Percentiles rank a stretch among this genome's conserved stretches.
These are phyloP conservation scores for Pseudococcus jackbeardsleyi DNA, from an alignment of 2,888 invertebrate genomes.

Conservation along the genomic window DNA sequence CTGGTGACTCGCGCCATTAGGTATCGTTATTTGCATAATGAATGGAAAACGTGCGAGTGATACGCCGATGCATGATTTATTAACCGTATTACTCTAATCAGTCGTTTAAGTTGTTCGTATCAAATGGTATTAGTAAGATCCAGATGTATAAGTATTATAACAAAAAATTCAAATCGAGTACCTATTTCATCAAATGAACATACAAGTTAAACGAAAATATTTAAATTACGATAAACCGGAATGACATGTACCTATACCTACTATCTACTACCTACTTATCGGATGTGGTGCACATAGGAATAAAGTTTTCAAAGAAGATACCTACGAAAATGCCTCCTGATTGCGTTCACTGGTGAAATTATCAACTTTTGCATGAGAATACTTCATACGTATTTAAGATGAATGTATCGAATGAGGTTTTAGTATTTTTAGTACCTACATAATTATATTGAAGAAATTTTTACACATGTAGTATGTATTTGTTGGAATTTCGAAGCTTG, in stretches of 20 bases:
- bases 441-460: too few species aligned
- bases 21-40: slow-evolving; percentile 17
- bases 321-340: not conserved
- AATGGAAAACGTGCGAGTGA: not conserved
- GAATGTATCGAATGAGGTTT: too few species aligned
- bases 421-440: too few species aligned
- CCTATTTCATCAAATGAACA: not conserved
- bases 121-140: not conserved
- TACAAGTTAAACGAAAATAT: not conserved
- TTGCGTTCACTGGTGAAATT: not conserved
- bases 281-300: not conserved
- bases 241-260: too few species aligned
- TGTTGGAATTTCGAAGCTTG: too few species aligned
- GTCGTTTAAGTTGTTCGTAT: not conserved
- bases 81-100: not conserved
- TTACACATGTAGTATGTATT: too few species aligned
- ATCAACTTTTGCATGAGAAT: not conserved
- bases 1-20: not conserved
- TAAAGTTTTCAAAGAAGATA: not conserved
- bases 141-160: not conserved
- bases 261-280: too few species aligned
- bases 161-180: slow-evolving; percentile 7
- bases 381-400: too few species aligned
- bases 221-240: not conserved
- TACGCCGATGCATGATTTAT: not conserved